Evolutionary conservation across 1,140 invertebrate genomes (phyloP), one percentile per base, ranked within the genome.

Genomic region (Heliothis subflexa): DNA sequence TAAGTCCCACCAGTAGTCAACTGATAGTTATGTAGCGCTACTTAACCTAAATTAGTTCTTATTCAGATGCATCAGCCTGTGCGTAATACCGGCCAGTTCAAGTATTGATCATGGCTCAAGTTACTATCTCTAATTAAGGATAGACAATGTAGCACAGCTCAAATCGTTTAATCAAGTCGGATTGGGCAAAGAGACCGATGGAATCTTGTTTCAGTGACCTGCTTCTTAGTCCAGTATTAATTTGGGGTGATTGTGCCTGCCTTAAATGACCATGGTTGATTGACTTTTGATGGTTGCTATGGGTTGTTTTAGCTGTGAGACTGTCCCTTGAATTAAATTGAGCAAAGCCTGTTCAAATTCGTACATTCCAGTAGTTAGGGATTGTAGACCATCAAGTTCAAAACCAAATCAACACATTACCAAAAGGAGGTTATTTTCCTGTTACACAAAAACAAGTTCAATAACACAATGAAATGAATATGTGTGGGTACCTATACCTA

Each of bases 51-150:
- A 64, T 64, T 62, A n/a, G 12, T 73, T 40, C 11, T 50, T 70
- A 28, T 13, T 25, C 54, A 18, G 59, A 75, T 62, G 57, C 55
- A 52, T n/a, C 13, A 14, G 40, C 64, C 57, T 62, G 59, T 75
- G 55, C 14, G 21, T 75, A 75, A 62, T 16, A 5, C 21, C 62
- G 50, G 18, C 52, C 25, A 47, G 61, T 68, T 55, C 50, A 55
- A 79, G 78, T 79, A 70, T 73, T 70, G 54, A 73, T 78, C 80
- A 81, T 59, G 73, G 77, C 78, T 87, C 81, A 79, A 81, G 78
- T 90, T 89, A 85, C 84, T 83, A 78, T 73, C 75, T 75, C 76
- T 78, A 87, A 88, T 89, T 85, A 81, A 81, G 79, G 57, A 78
- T 70, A 81, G 76, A 62, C 73, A 52, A 75, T 47, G 57, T 75